These are phyloP conservation scores for Sericinus montela DNA, from an alignment of 2,888 invertebrate genomes.

Conservation along the genomic window DNA sequence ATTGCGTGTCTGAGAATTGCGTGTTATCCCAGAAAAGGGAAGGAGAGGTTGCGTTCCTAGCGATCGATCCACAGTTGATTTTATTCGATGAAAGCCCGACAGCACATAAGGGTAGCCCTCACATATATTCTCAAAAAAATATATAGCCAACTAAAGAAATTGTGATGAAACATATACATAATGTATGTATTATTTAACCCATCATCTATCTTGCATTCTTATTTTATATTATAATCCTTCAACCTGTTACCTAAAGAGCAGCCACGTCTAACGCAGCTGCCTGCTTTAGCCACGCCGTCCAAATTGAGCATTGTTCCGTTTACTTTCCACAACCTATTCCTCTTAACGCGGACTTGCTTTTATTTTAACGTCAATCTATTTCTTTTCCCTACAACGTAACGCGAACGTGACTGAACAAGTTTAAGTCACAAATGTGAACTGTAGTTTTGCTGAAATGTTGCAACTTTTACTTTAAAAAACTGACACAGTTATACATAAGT, in stretches of 20 bases:
- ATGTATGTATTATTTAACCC: too few species aligned
- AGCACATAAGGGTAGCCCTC: too few species aligned
- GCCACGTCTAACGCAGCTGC: constrained; percentile 18
- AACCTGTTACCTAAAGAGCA: constrained; percentile 16
- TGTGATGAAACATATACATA: too few species aligned
- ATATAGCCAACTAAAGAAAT: too few species aligned
- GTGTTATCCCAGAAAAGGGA: too few species aligned
- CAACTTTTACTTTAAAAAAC: constrained; percentile 7
- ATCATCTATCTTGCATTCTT: constrained; percentile 3
- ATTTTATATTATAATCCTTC: constrained; percentile 14
- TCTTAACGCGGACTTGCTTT: not conserved
- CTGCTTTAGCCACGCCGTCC: constrained; percentile 8
- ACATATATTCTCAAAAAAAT: too few species aligned
- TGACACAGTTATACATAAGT: not conserved
- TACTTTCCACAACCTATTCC: constrained; percentile 10
- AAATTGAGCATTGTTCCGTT: constrained; percentile 21
- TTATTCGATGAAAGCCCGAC: too few species aligned
- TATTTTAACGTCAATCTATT: constrained; percentile 18
- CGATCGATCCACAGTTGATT: too few species aligned
- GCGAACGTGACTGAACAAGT: constrained; percentile 57
- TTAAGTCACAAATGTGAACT: constrained; percentile 52
- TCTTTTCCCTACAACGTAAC: constrained; percentile 26
- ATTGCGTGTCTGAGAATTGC: too few species aligned
- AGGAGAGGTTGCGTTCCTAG: too few species aligned
- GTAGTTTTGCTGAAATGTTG: constrained; percentile 22